phyloP scores from a whole-genome alignment of 2,113 vertebrate species.

The Indri indri region DNA sequence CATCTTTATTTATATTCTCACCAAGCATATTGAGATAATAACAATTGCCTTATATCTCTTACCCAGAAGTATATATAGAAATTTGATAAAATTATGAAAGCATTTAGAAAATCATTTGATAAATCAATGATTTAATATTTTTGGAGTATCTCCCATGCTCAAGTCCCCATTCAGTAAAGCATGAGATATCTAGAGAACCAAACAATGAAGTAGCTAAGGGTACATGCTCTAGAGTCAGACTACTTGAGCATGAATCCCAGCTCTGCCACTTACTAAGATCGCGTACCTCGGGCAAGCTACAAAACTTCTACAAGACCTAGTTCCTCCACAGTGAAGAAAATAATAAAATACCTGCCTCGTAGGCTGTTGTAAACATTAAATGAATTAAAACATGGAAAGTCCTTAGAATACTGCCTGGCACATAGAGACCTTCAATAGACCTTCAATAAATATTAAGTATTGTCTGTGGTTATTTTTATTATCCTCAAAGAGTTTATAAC shows the following conservation, averaged over 20 bases:
- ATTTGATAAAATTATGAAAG: background rate
- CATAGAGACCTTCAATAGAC: background rate
- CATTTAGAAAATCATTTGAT: background rate
- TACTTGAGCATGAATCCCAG: fast-evolving
- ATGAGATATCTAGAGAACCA: background rate
- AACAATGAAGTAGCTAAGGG: background rate
- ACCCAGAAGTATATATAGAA: background rate
- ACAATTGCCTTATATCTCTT: background rate
- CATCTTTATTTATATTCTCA: background rate
- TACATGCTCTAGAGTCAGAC: background rate
- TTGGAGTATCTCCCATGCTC: background rate
- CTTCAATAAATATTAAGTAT: background rate
- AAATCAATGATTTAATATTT: background rate
- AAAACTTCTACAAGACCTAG: background rate
- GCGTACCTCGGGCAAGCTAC: background rate
- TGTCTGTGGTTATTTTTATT: background rate
- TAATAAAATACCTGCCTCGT: background rate
- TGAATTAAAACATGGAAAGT: background rate
- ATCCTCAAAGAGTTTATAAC: background rate
- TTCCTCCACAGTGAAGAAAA: background rate
- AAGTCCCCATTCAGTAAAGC: background rate
- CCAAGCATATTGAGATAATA: background rate
- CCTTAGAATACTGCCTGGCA: background rate
- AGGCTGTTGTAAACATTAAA: background rate
- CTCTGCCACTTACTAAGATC: too few species aligned